These are phyloP conservation scores for Ischnura elegans DNA, from an alignment of 2,888 invertebrate species.

Conservation along the genomic window DNA sequence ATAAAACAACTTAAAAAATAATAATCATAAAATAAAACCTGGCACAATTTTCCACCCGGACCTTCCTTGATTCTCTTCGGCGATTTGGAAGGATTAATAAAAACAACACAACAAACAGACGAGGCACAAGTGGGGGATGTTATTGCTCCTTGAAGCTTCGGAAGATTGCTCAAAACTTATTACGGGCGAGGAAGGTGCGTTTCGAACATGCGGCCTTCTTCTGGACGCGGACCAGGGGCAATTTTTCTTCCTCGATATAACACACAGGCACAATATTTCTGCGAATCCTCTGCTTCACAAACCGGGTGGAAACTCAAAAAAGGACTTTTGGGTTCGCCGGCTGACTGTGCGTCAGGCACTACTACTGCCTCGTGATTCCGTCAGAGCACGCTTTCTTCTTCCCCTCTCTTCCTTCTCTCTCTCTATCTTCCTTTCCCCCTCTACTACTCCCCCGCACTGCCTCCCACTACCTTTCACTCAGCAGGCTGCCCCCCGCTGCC, in stretches of 20 bases:
- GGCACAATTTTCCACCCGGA: neutral
- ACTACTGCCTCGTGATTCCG: conserved; percentile 22
- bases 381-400: neutral
- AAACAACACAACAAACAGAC: neutral
- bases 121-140: conserved; percentile 7
- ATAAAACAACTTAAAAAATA: conserved; percentile 21
- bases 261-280: neutral
- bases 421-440: neutral
- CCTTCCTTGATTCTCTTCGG: conserved; percentile 34
- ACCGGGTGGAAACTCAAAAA: neutral
- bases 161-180: neutral
- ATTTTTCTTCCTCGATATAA: neutral
- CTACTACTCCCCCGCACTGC: neutral
- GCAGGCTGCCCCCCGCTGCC: neutral
- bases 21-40: neutral
- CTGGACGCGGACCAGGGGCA: neutral
- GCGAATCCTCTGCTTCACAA: conserved; percentile 1
- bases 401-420: conserved; percentile 28
- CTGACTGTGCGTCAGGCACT: conserved; percentile 58
- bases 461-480: neutral
- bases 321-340: neutral
- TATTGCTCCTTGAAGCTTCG: conserved; percentile 30
- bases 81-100: neutral
- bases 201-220: neutral
- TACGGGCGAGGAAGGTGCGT: neutral